phyloP scores from a whole-genome alignment of 1,140 invertebrate genomes.

The Tachypleus tridentatus region DNA sequence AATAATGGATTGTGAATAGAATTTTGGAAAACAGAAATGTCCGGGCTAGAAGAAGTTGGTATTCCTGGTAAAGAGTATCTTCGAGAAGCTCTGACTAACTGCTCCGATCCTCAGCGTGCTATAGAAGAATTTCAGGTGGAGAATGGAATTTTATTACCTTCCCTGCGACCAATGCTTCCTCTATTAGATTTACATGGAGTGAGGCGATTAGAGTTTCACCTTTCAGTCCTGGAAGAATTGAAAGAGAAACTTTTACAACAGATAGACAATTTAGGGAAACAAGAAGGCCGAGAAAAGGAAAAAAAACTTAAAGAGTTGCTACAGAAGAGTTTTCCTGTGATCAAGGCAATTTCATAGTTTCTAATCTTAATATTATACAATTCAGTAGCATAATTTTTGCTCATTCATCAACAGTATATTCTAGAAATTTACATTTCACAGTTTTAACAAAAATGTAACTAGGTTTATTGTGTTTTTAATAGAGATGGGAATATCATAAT shows the following conservation, averaged over 20 bases:
- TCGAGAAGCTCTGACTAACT: conserved; percentile 83
- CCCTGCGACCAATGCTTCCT: conserved; percentile 82
- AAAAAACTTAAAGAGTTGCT: conserved; percentile 82
- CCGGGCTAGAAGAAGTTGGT: conserved; percentile 71
- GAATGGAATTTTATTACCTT: conserved; percentile 70
- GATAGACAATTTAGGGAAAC: conserved; percentile 73
- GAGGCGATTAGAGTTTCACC: conserved; percentile 82
- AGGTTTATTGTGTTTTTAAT: neutral
- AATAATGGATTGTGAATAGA: too few relatives aligned
- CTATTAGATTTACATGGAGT: conserved; percentile 88
- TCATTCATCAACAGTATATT: too few relatives aligned
- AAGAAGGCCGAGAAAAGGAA: conserved; percentile 50
- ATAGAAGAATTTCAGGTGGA: conserved; percentile 85
- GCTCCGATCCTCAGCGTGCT: conserved; percentile 87
- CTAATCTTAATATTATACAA: conserved; percentile 28
- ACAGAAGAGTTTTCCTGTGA: conserved; percentile 83
- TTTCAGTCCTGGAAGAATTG: conserved; percentile 85
- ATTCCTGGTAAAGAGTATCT: conserved; percentile 81
- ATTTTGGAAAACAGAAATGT: conserved; percentile 22
- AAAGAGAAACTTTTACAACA: conserved; percentile 74
- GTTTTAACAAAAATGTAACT: too few relatives aligned
- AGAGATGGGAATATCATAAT: neutral
- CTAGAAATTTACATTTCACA: too few relatives aligned
- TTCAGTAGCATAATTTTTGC: too few relatives aligned
- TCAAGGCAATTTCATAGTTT: conserved; percentile 50